Evolutionary conservation across 2,797 vertebrate species (phyloP).

Genomic region (Thunnus albacares): DNA sequence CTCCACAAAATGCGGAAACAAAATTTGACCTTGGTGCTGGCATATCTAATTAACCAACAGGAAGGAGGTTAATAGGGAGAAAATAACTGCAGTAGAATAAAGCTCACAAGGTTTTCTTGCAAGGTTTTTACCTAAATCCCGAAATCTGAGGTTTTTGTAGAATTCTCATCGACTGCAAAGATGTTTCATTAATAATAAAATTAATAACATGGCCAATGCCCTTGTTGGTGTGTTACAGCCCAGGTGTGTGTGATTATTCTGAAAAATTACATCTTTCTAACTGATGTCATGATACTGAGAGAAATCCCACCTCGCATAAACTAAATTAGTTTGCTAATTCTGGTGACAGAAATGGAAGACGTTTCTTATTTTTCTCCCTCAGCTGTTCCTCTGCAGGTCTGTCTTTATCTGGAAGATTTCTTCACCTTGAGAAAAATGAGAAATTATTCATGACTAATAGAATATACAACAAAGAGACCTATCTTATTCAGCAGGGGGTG

Average conservation of each 20-base stretch:
- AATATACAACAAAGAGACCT: conserved; percentile 54
- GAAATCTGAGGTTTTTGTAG: neutral
- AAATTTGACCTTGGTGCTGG: conserved; percentile 21
- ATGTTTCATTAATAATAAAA: neutral
- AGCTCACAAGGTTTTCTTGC: neutral
- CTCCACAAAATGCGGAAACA: neutral
- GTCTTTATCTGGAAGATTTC: conserved; percentile 86
- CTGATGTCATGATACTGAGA: conserved; percentile 43
- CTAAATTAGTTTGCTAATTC: conserved; percentile 78
- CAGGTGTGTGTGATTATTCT: conserved; percentile 24
- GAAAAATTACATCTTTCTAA: conserved; percentile 17
- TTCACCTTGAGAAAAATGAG: conserved; percentile 81
- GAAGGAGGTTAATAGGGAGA: conserved; percentile 19
- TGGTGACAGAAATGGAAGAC: conserved; percentile 81
- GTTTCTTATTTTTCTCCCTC: conserved; percentile 66
- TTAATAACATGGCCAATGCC: neutral
- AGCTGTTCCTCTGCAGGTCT: conserved; percentile 84
- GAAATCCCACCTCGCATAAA: conserved; percentile 45
- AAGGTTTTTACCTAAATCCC: neutral
- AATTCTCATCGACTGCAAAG: neutral
- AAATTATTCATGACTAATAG: conserved; percentile 64
- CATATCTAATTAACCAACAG: conserved; percentile 39
- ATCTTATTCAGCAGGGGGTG: conserved; percentile 37
- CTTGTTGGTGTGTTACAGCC: conserved; percentile 26
- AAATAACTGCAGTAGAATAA: conserved; percentile 3